Base-by-base conservation (phyloP, 1,140 invertebrate genomes). In the Anagrus nilaparvatae region DNA sequence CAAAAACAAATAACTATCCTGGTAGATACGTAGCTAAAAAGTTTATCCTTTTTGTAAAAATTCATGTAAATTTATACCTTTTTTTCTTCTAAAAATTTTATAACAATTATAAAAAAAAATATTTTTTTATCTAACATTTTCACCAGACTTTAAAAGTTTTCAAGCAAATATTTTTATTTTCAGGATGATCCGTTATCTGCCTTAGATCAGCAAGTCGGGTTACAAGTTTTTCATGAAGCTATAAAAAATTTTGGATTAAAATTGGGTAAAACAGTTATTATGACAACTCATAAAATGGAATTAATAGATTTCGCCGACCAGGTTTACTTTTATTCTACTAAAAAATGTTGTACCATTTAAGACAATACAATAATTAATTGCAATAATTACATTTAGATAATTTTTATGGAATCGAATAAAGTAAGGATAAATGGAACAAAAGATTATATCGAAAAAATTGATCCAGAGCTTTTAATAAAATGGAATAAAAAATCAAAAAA, bases 111-210 rank as follows among this genome's bases (percentile, higher is more conserved):
- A 25, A 7, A 12, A 25, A 25, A 25, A 25, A 25, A 25, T 25
- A 12, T 25, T 25, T 25, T 25, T 25, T 25, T 7, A 7, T 25
- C 12, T 12, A 25, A 7, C 4, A 4, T 14, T 14, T 17, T 32
- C 5, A 14, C 10, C 17, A 5, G 5, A 16, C 5, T 14, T 14
- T 33, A 14, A 2, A 6, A 13, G 4, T 5, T 33, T 5, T 33
- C 10, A 14, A n/a, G 9, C 10, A 14, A 14, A 17, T 17, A 17
- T 9, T 4, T 20, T 19, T 35, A 39, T 19, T 49, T 49, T 13
- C 47, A 79, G 75, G 84, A 87, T 59, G 82, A 86, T 65, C 82
- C 83, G 16, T 59, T 88, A 17, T 81, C 81, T 23, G 82, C 85
- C 6, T 62, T 88, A 38, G 85, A 88, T 61, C 75, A 77, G 23